Base-by-base conservation (phyloP, 2,888 invertebrate species). In the Myopa testacea region DNA sequence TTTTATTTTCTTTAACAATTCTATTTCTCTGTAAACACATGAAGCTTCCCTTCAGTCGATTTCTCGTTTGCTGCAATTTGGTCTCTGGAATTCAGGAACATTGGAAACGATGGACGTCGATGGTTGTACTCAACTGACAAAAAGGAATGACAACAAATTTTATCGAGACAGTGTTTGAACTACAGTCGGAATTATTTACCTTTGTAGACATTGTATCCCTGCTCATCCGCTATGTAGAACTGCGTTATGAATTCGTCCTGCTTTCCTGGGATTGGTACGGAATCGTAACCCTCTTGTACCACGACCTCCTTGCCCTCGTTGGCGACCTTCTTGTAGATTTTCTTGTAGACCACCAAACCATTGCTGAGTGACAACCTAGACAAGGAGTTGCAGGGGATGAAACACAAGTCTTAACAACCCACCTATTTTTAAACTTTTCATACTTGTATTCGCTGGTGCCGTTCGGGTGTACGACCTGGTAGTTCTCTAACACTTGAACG, bases 361-460 rank as follows among this genome's bases (percentile, higher is more conserved):
- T 86, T 87, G 81, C 86, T 87, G 40, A 87, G 78, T 10, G 82
- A 82, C 62, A 87, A 75, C 79, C 87, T 87, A 6, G 2, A 58
- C 4, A 19, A 12, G 60, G 45, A 62, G 58, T 45, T 63, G 19
- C 16, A 26, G 37, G 16, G 1, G 10, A 70, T 50, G 2, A 45
- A 45, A 10, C 6, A 26, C 6, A 37, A 16, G n/a, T 60, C 12
- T 60, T n/a, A 60, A 16, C 7, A 19, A 60, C 26, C 6, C 55
- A 4, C 4, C 3, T 10, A 50, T 55, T 55, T 60, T 60, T 8
- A 7, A 45, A 45, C 45, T 8, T 8, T 45, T 45, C 45, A 81
- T 78, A 87, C 87, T 86, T 87, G 79, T 85, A 83, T 76, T 85
- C 86, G 71, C 81, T 83, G 63, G 84, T 86, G 76, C 87, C 87